A percentile compares a stretch with the other conserved stretches of the same genome.
phyloP scores from a whole-genome alignment of 2,113 vertebrate species.

The Athene cunicularia region DNA sequence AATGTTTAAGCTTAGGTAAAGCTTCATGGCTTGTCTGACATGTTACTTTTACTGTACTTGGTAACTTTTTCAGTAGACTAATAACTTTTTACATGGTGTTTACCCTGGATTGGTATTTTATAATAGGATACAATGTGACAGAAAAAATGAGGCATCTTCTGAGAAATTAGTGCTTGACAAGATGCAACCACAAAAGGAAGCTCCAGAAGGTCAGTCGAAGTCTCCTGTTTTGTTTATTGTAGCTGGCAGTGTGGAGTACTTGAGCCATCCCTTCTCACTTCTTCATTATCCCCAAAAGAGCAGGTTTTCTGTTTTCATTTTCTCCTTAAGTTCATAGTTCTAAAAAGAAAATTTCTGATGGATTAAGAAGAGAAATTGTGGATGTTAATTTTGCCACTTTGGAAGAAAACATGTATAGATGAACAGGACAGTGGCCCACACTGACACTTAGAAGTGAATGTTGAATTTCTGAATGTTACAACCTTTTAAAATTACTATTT shows the following conservation, averaged over 20 bases:
- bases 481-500: not conserved
- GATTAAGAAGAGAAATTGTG: not conserved
- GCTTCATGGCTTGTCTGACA: not conserved
- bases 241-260: not conserved
- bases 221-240: not conserved
- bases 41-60: not conserved
- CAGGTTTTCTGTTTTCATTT: not conserved
- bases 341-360: not conserved
- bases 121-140: constrained; percentile 73
- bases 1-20: not conserved
- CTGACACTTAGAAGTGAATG: not conserved
- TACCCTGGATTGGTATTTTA: not conserved
- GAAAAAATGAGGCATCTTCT: constrained; percentile 27
- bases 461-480: not conserved
- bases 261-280: not conserved
- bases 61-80: not conserved
- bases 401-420: not conserved
- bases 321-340: not conserved
- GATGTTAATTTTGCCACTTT: not conserved
- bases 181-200: constrained; percentile 44
- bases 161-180: not conserved
- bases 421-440: not conserved
- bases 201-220: constrained; percentile 70
- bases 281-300: not conserved
- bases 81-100: not conserved